Conservation (phyloP, 2,888 invertebrate genomes). For the Agelastica alni region DNA sequence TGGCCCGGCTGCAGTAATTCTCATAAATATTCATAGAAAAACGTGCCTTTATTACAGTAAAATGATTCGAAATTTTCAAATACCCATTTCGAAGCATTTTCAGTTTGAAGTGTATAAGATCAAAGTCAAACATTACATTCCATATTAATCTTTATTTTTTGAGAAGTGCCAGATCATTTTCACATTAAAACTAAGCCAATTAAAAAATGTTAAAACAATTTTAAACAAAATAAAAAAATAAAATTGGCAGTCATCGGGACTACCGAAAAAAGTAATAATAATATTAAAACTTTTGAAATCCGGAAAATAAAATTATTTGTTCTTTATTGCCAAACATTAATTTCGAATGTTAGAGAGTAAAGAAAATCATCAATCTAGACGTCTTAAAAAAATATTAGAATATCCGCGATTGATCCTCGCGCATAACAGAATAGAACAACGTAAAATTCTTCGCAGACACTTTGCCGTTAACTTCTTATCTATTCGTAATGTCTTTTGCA, state of each 20-base stretch:
- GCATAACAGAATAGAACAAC: slow-evolving; percentile 8
- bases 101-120: slow-evolving; percentile 26
- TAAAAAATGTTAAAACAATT: slow-evolving; percentile 1
- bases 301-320: too few relatives aligned
- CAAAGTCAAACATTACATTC: slow-evolving; percentile 34
- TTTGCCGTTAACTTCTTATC: slow-evolving; percentile 51
- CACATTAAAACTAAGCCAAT: slow-evolving; percentile 14
- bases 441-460: slow-evolving; percentile 39
- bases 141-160: slow-evolving; percentile 22
- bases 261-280: too few relatives aligned
- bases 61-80: slow-evolving; percentile 37
- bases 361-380: too few relatives aligned
- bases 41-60: slow-evolving; percentile 39
- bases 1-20: slow-evolving; percentile 37
- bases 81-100: slow-evolving; percentile 29
- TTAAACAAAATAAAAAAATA: too few relatives aligned
- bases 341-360: too few relatives aligned
- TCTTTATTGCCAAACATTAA: too few relatives aligned
- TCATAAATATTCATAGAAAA: slow-evolving; percentile 43
- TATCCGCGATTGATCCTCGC: background rate
- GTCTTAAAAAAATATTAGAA: background rate
- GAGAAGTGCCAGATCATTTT: slow-evolving; percentile 9
- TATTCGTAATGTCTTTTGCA: slow-evolving; percentile 53
- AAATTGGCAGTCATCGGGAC: too few relatives aligned
- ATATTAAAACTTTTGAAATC: too few relatives aligned